A percentile compares a stretch with the other conserved stretches of the same genome.
Evolutionary conservation across 2,888 invertebrate genomes (phyloP).

Genomic region (Trimorus sp.): DNA sequence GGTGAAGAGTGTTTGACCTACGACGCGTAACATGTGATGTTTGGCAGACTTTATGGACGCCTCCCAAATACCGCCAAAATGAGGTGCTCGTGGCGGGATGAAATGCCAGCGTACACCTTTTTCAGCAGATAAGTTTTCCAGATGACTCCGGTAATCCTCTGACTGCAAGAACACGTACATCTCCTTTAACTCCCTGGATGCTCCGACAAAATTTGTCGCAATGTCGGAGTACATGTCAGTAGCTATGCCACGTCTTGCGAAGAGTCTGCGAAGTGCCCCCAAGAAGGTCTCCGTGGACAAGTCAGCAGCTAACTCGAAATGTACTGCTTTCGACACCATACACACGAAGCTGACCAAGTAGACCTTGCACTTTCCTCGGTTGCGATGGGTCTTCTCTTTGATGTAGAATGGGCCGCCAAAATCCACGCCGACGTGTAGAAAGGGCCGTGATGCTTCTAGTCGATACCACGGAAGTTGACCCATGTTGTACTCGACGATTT

Average conservation of each 20-base stretch:
- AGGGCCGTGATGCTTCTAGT: background rate
- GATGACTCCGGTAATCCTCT: background rate
- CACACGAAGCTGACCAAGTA: slow-evolving; percentile 41
- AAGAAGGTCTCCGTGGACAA: slow-evolving; percentile 53
- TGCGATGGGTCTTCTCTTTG: background rate
- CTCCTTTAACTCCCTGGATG: slow-evolving; percentile 44
- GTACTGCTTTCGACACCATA: slow-evolving; percentile 58
- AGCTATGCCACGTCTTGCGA: background rate
- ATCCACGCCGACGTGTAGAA: background rate
- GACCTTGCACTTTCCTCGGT: background rate
- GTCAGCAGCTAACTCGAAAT: slow-evolving; percentile 56
- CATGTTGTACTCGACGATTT: background rate
- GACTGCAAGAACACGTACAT: slow-evolving; percentile 40
- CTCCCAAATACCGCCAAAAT: slow-evolving; percentile 32
- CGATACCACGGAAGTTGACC: background rate
- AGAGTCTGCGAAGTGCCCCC: slow-evolving; percentile 26
- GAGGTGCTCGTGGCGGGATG: slow-evolving; percentile 10
- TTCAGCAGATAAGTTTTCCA: background rate
- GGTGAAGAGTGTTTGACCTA: background rate
- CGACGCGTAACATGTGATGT: slow-evolving; percentile 9
- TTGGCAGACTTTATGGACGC: background rate
- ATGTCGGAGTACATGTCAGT: slow-evolving; percentile 50
- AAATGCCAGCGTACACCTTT: slow-evolving; percentile 43
- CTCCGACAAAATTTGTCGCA: slow-evolving; percentile 60
- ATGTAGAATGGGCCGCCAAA: background rate